Percentiles rank a stretch among this genome's conserved stretches.
phyloP scores from a whole-genome alignment of 1,140 invertebrate species.

The Batillaria attramentaria region DNA sequence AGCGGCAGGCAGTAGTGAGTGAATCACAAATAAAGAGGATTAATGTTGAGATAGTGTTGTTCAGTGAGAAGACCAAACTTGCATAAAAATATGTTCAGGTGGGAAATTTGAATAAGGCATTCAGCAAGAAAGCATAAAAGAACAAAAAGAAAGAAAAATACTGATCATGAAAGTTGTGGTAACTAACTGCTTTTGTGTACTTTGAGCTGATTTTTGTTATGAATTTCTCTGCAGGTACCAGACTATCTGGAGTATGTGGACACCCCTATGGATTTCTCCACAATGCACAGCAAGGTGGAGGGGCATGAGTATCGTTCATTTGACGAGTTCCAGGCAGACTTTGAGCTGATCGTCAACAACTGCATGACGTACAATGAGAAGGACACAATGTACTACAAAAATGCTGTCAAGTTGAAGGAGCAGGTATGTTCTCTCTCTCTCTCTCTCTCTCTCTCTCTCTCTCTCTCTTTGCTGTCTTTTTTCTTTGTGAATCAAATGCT shows the following conservation, averaged over 20 bases:
- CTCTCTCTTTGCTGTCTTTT: background rate
- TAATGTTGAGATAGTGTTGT: constrained; percentile 81
- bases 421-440: constrained; percentile 75
- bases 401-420: constrained; percentile 89
- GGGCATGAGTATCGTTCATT: constrained; percentile 85
- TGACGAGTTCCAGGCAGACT: constrained; percentile 88
- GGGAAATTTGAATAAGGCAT: too few relatives aligned
- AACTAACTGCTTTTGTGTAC: background rate
- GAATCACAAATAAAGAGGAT: too few relatives aligned
- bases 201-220: too few relatives aligned
- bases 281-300: constrained; percentile 86
- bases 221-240: constrained; percentile 79
- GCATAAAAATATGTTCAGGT: too few relatives aligned
- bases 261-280: constrained; percentile 96
- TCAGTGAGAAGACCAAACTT: too few relatives aligned
- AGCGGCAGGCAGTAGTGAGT: too few relatives aligned
- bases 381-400: constrained; percentile 86
- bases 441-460: background rate
- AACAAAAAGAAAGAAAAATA: too few relatives aligned
- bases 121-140: constrained; percentile 95
- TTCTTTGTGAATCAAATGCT: background rate
- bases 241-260: constrained; percentile 94
- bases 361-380: constrained; percentile 96
- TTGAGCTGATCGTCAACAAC: constrained; percentile 94
- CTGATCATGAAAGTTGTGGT: too few relatives aligned